These are phyloP conservation scores for Embidobia sp. DNA, from an alignment of 2,888 invertebrate species.

Conservation along the genomic window DNA sequence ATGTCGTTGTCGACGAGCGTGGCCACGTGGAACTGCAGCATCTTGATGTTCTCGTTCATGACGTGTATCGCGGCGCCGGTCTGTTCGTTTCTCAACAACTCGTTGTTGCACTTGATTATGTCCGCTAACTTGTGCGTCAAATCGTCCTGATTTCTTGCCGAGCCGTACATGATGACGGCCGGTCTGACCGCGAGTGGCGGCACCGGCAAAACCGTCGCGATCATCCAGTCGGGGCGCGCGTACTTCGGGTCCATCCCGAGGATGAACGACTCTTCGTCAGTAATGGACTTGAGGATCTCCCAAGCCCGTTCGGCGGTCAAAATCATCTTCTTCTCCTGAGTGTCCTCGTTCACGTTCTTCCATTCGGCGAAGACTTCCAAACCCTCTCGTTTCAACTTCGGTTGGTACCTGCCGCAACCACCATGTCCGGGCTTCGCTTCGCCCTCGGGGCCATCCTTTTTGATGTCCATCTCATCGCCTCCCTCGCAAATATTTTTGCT, in stretches of 20 bases:
- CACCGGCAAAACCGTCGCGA: constrained; percentile 97
- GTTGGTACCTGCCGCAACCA: constrained; percentile 99
- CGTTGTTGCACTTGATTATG: constrained; percentile 99
- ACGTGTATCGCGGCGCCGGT: constrained; percentile 99
- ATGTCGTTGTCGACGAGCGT: constrained; percentile 99
- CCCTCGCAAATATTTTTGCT: constrained; percentile 99
- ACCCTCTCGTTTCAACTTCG: constrained; percentile 93
- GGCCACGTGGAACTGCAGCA: constrained; percentile 99
- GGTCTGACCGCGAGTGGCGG: constrained; percentile 98
- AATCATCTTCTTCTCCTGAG: constrained; percentile 96
- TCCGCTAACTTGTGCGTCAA: constrained; percentile 99
- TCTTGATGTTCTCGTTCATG: constrained; percentile 97
- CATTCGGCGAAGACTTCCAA: constrained; percentile 98
- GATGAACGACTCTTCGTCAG: constrained; percentile 98
- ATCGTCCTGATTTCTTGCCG: constrained; percentile 99
- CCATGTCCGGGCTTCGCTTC: constrained; percentile 90
- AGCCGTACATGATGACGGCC: constrained; percentile 99
- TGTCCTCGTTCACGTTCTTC: constrained; percentile 99
- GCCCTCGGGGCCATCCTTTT: constrained; percentile 87
- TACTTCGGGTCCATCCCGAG: constrained; percentile 98
- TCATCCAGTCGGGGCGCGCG: constrained; percentile 99
- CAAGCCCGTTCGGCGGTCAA: constrained; percentile 97
- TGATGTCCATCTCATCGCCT: constrained; percentile 98
- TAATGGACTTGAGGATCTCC: constrained; percentile 97
- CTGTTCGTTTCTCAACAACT: constrained; percentile 96